Base-by-base conservation (phyloP, 2,113 vertebrate species). In the Cavia aperea region DNA sequence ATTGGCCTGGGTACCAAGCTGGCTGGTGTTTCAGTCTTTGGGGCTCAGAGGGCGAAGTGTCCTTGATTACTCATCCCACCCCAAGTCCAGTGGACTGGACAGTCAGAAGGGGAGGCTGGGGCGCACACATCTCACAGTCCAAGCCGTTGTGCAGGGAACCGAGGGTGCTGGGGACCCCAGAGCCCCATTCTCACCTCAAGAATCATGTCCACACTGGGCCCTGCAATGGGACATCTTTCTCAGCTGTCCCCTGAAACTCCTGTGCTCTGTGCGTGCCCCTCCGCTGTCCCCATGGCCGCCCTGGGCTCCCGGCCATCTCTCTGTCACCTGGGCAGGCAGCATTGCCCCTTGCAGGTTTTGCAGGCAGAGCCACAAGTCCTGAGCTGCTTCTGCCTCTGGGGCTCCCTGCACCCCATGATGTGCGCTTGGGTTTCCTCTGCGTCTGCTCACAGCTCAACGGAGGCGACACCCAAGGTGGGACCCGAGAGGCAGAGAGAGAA, bases 121-220 rank as follows among this genome's bases (percentile, higher is more conserved):
- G 10, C 26, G 2, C 2, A 62, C 26, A 1, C 2, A 62, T 26
- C 33, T 26, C 24, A 12, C 0, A 4, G 11, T 39, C 63, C 16
- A 24, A 46, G 49, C 83, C 4, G 4, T 49, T 56, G 26, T 51
- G 81, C 65, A 11, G 72, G 39, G 31, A 70, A 29, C 66, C 36
- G 33, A 60, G 10, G 18, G 10, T 43, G 31, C 5, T n/a, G 51
- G n/a, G 15, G 36, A 1, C 23, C 8, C 72, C 36, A 6, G 60
- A 54, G 51, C 26, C 81, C 39, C 2, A 26, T 2, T 39, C n/a
- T 89, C 29, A 54, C 33, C 49, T 56, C 43, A 21, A 73, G n/a
- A 43, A 21, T 70, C 51, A 31, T 26, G 19, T 4, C 15, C 46
- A 5, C 7, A 68, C 46, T 4, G 1, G 0, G 4, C 11, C n/a